These are phyloP conservation scores for Cryptotis parvus DNA, from an alignment of 2,113 vertebrate genomes.

Conservation along the genomic window DNA sequence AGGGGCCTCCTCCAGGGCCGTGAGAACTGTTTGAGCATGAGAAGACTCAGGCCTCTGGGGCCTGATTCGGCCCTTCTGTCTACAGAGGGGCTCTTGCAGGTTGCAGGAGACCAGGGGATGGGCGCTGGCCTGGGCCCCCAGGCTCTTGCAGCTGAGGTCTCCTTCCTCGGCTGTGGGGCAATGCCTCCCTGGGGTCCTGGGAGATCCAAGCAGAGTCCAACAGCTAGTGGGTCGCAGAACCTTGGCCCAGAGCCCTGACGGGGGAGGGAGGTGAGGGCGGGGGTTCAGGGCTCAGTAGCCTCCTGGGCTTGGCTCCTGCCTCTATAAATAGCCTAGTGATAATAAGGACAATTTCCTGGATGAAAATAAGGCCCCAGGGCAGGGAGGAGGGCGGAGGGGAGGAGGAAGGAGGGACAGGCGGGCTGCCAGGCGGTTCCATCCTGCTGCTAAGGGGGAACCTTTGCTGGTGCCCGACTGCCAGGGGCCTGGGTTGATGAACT, in stretches of 20 bases:
- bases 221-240: not conserved
- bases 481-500: not conserved
- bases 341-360: conserved; percentile 75
- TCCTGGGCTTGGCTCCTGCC: not conserved
- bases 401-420: not conserved
- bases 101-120: not conserved
- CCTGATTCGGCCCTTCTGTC: too few species aligned
- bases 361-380: conserved; percentile 64
- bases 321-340: conserved; percentile 64
- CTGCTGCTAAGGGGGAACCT: conserved; percentile 18
- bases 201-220: not conserved
- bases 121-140: not conserved
- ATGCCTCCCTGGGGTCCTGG: not conserved
- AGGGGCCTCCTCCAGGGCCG: not conserved
- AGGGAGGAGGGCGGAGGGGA: not conserved
- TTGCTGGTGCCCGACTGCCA: conserved; percentile 26
- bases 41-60: not conserved
- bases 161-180: not conserved
- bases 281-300: not conserved
- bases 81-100: not conserved
- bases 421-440: not conserved
- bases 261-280: rapidly evolving
- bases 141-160: not conserved
- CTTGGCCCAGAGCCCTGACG: too few species aligned
- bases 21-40: not conserved